A percentile compares a stretch with the other conserved stretches of the same genome.
phyloP scores from a whole-genome alignment of 2,888 invertebrate species.

The Julus scanicus region DNA sequence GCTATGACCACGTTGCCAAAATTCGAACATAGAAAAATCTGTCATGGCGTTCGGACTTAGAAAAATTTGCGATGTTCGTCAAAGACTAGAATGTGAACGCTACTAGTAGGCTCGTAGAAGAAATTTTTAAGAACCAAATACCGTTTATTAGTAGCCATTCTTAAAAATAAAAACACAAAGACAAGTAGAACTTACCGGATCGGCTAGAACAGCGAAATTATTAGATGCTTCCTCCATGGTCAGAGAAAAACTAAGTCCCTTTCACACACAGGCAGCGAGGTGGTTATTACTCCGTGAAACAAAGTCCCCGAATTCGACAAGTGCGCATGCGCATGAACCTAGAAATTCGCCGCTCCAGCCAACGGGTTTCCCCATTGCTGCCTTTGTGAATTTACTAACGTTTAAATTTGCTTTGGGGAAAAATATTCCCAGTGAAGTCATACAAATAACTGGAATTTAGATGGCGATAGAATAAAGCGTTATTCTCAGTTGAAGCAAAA shows the following conservation, averaged over 20 bases:
- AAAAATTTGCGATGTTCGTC: conserved; percentile 36
- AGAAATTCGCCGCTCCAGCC: background rate
- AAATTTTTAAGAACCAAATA: background rate
- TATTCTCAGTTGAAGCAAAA: too few species aligned
- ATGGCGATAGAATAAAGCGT: background rate
- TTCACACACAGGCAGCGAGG: conserved; percentile 34
- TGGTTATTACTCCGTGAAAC: conserved; percentile 53
- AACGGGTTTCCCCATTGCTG: background rate
- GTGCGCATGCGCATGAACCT: conserved; percentile 56
- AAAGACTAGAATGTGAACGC: background rate
- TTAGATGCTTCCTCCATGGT: conserved; percentile 31
- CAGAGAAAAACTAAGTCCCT: conserved; percentile 56
- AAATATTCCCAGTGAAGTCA: background rate
- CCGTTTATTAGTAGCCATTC: background rate
- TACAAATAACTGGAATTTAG: background rate
- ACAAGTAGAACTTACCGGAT: background rate
- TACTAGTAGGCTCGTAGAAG: background rate
- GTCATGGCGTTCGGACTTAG: conserved; percentile 54
- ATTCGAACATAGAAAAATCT: conserved; percentile 48
- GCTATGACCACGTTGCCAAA: background rate
- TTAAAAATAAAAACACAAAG: background rate
- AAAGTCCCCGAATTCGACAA: conserved; percentile 54
- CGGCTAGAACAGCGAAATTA: background rate
- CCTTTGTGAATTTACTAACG: background rate
- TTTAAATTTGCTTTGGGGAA: background rate